Percentiles rank a stretch among this genome's conserved stretches.
Conservation (phyloP, 2,888 invertebrate species). For the Criorhina ranunculi region DNA sequence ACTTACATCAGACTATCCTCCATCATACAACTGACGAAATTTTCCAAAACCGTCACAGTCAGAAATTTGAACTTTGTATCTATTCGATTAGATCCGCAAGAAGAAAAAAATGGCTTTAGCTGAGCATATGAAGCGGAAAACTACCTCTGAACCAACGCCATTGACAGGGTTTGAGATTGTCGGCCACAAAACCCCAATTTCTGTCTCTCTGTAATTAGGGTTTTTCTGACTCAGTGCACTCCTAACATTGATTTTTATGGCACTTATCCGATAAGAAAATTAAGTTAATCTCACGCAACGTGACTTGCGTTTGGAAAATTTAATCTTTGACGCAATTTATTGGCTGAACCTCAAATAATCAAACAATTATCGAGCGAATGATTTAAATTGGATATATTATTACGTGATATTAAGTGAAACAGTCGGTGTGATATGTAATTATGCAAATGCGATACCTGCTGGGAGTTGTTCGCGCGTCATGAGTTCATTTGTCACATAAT, state of each 20-base stretch:
- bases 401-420: slow-evolving; percentile 32
- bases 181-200: slow-evolving; percentile 28
- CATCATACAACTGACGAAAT: slow-evolving; percentile 12
- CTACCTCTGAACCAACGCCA: slow-evolving; percentile 34
- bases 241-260: slow-evolving; percentile 32
- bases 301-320: slow-evolving; percentile 56
- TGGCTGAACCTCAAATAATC: slow-evolving; percentile 32
- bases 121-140: slow-evolving; percentile 49
- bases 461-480: slow-evolving; percentile 25
- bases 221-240: slow-evolving; percentile 53
- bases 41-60: slow-evolving; percentile 5
- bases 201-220: slow-evolving; percentile 48
- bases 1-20: slow-evolving; percentile 26
- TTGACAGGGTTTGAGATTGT: slow-evolving; percentile 18
- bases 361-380: slow-evolving; percentile 40
- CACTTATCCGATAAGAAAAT: slow-evolving; percentile 41
- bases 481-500: slow-evolving; percentile 9
- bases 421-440: slow-evolving; percentile 34
- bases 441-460: slow-evolving; percentile 45
- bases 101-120: slow-evolving; percentile 15
- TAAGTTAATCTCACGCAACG: slow-evolving; percentile 46
- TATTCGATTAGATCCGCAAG: slow-evolving; percentile 12
- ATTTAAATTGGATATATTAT: slow-evolving; percentile 47
- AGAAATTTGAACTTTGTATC: slow-evolving; percentile 27
- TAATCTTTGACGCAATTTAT: slow-evolving; percentile 33